Percentiles rank a stretch among this genome's conserved stretches.
Evolutionary conservation across 2,888 invertebrate species (phyloP).

Genomic region (Pristionchus entomophagus): DNA sequence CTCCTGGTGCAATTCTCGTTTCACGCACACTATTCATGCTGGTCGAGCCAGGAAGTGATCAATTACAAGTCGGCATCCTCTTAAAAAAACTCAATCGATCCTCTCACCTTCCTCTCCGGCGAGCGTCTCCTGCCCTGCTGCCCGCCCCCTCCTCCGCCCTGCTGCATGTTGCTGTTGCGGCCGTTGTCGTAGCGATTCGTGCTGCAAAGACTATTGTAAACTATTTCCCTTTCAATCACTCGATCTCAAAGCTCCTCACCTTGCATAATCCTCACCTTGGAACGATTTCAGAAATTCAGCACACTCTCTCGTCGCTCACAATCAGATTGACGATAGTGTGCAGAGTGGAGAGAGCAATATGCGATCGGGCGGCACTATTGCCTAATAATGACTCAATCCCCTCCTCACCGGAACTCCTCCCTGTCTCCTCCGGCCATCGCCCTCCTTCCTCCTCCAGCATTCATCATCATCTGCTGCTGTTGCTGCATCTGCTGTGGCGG

Average conservation of each 20-base stretch:
- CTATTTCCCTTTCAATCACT: background rate
- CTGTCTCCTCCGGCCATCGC: slow-evolving; percentile 40
- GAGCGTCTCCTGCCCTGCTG: slow-evolving; percentile 13
- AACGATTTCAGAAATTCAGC: too few species aligned
- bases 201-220: background rate
- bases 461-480: background rate
- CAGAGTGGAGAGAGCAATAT: too few species aligned
- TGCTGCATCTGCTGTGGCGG: background rate
- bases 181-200: slow-evolving; percentile 4
- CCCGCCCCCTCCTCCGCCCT: background rate
- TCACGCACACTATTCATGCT: too few species aligned
- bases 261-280: too few species aligned
- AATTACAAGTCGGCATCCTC: too few species aligned
- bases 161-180: slow-evolving; percentile 8
- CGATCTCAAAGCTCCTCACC: too few species aligned
- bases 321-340: too few species aligned
- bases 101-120: slow-evolving; percentile 21
- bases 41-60: too few species aligned
- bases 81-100: background rate
- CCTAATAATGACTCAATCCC: too few species aligned
- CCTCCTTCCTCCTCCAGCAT: background rate
- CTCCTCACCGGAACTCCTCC: background rate
- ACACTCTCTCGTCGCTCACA: too few species aligned
- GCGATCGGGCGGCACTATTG: too few species aligned
- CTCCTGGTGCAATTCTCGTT: too few species aligned